Conservation (phyloP, 2,797 vertebrate genomes). For the Nannoperca obscura region DNA sequence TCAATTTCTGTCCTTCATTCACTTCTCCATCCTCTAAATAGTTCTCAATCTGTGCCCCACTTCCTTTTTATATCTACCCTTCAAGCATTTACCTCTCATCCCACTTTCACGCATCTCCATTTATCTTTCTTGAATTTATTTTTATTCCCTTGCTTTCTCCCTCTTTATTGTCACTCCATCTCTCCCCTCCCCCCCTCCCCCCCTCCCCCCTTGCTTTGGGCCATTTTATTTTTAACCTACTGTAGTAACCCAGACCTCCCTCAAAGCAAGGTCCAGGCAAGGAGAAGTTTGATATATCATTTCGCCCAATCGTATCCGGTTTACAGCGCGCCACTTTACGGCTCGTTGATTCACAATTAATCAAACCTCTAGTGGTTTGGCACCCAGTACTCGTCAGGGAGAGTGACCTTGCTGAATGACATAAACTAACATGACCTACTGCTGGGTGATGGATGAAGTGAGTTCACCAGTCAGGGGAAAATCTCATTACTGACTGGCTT, state of each 20-base stretch:
- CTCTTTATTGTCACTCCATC: slow-evolving; percentile 27
- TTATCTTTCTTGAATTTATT: slow-evolving; percentile 24
- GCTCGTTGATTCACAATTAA: slow-evolving; percentile 70
- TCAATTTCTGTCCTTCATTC: slow-evolving; percentile 44
- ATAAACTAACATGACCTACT: slow-evolving; percentile 53
- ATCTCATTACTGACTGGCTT: slow-evolving; percentile 39
- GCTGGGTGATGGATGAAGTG: slow-evolving; percentile 56
- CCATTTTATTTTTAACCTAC: slow-evolving; percentile 55
- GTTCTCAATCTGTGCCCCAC: slow-evolving; percentile 7
- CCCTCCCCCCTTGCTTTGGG: slow-evolving; percentile 8
- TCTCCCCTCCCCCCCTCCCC: too few relatives aligned
- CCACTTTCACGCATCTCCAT: neutral
- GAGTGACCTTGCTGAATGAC: slow-evolving; percentile 65
- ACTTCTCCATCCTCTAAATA: slow-evolving; percentile 24
- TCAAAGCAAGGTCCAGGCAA: slow-evolving; percentile 61
- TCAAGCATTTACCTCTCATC: slow-evolving; percentile 28
- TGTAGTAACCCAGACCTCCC: slow-evolving; percentile 51
- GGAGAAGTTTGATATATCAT: slow-evolving; percentile 60
- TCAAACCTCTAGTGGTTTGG: slow-evolving; percentile 63
- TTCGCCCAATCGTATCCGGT: slow-evolving; percentile 44
- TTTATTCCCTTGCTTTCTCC: slow-evolving; percentile 9
- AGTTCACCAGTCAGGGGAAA: slow-evolving; percentile 49
- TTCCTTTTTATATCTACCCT: slow-evolving; percentile 18
- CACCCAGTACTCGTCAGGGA: slow-evolving; percentile 38
- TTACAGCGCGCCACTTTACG: slow-evolving; percentile 48